A percentile compares a stretch with the other conserved stretches of the same genome.
These are phyloP conservation scores for Tragelaphus strepsiceros DNA, from an alignment of 2,113 vertebrate genomes.

Conservation along the genomic window DNA sequence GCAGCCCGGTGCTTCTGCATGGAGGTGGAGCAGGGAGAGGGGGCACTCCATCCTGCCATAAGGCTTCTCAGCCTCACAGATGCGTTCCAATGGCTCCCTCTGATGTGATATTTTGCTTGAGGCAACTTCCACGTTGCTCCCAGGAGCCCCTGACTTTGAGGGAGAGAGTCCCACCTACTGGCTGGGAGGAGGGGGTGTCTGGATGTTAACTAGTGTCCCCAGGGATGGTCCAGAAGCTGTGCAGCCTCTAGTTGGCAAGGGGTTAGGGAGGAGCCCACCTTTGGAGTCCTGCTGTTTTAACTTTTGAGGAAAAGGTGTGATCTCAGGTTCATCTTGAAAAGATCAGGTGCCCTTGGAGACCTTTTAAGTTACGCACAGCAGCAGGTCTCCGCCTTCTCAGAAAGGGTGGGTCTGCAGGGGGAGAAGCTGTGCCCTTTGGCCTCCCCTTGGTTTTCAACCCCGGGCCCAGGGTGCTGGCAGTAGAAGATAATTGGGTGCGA, in stretches of 20 bases:
- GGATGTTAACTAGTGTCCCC: background rate
- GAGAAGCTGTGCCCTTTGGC: background rate
- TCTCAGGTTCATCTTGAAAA: background rate
- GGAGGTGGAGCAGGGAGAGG: background rate
- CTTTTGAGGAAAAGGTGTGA: background rate
- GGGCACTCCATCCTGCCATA: background rate
- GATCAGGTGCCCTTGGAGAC: background rate
- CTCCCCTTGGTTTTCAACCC: slow-evolving; percentile 30
- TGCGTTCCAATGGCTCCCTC: background rate
- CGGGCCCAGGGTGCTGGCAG: slow-evolving; percentile 14
- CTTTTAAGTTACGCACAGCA: background rate
- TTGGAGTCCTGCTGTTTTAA: background rate
- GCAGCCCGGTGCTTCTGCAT: background rate
- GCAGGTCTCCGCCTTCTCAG: background rate
- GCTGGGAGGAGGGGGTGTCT: background rate
- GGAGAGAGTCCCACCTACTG: background rate
- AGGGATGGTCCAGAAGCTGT: background rate
- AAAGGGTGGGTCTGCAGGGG: background rate
- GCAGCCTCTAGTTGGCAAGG: background rate
- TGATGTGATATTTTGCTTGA: slow-evolving; percentile 23
- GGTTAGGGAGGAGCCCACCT: background rate
- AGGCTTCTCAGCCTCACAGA: background rate
- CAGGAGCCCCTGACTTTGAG: background rate
- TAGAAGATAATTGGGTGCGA: slow-evolving; percentile 53
- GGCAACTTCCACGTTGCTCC: background rate